Percentiles rank a stretch among this genome's conserved stretches.
phyloP scores from a whole-genome alignment of 2,797 vertebrate genomes.

The Tachyglossus aculeatus region DNA sequence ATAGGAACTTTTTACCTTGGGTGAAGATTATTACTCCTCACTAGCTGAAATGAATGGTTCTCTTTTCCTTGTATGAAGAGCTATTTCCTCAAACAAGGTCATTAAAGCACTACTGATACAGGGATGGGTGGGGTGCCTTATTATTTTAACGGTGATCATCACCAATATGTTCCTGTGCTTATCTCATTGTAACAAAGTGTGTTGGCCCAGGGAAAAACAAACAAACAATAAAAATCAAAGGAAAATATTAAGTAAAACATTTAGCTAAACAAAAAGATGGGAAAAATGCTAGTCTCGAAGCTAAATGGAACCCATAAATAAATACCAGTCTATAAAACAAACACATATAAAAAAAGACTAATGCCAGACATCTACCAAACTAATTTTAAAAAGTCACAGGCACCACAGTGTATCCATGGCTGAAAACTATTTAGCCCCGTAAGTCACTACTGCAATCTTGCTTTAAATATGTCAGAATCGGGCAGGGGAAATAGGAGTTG shows the following conservation, averaged over 20 bases:
- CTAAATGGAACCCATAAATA: slow-evolving; percentile 16
- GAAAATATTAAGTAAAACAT: background rate
- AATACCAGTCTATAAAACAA: background rate
- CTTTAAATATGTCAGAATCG: slow-evolving; percentile 41
- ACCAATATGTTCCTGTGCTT: background rate
- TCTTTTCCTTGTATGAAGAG: background rate
- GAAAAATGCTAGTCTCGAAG: background rate
- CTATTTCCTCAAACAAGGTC: background rate
- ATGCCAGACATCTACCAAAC: background rate
- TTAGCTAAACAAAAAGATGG: slow-evolving; percentile 1
- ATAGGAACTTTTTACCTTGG: background rate
- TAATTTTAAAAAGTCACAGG: background rate
- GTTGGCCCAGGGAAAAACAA: background rate
- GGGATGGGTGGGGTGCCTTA: background rate
- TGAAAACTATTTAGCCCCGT: slow-evolving; percentile 6
- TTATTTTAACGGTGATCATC: slow-evolving; percentile 1
- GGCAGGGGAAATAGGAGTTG: slow-evolving; percentile 37
- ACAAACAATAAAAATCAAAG: background rate
- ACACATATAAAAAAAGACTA: background rate
- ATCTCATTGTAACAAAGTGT: background rate
- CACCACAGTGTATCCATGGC: background rate
- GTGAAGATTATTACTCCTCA: background rate
- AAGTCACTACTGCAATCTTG: background rate
- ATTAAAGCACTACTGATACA: background rate
- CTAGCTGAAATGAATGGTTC: background rate